These are phyloP conservation scores for Podabrus alpinus DNA, from an alignment of 2,888 invertebrate species.

Conservation along the genomic window DNA sequence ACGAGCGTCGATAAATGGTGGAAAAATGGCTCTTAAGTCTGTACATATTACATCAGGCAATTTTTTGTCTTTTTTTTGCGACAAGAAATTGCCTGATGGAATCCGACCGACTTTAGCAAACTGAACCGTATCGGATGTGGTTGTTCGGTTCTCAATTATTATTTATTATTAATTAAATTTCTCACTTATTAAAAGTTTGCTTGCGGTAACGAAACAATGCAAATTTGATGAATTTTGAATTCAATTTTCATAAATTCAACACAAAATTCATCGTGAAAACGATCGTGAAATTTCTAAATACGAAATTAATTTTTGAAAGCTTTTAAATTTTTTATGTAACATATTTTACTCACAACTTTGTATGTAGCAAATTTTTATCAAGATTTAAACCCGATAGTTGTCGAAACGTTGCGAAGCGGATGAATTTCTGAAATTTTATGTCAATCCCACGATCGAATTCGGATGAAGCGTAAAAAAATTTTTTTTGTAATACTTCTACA, in stretches of 20 bases:
- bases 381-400: not conserved
- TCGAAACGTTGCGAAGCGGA: not conserved
- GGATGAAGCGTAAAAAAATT: not conserved
- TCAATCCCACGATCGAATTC: not conserved
- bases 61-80: no score
- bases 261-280: no score
- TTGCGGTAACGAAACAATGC: constrained; percentile 29
- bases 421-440: not conserved
- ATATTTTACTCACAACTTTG: not conserved
- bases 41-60: no score
- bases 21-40: no score
- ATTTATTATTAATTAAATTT: no score
- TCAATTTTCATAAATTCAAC: no score
- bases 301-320: constrained; percentile 43
- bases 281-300: constrained; percentile 44
- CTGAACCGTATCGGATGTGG: no score
- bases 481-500: not conserved
- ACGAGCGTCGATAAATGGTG: no score
- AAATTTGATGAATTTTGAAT: constrained; percentile 31
- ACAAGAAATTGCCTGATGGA: no score
- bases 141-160: no score
- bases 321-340: not conserved
- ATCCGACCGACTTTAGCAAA: no score
- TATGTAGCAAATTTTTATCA: no score
- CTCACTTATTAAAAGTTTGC: constrained; percentile 23